These are phyloP conservation scores for Channa maculata DNA, from an alignment of 2,113 vertebrate species.

Conservation along the genomic window DNA sequence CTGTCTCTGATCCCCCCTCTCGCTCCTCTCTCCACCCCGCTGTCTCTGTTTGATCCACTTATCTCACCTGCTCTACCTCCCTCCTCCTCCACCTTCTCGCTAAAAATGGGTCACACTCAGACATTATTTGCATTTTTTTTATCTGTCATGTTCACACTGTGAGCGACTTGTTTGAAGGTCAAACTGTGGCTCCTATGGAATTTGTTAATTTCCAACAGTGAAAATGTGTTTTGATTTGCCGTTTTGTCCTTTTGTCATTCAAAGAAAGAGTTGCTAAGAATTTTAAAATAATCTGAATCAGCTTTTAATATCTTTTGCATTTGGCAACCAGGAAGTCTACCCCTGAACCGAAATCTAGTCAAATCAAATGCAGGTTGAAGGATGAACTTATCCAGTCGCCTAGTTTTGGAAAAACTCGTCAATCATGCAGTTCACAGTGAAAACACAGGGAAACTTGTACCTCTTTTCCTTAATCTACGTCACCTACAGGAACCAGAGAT, in stretches of 20 bases:
- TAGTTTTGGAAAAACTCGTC: background rate
- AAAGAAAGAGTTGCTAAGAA: no score
- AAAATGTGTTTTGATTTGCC: no score
- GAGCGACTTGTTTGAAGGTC: constrained; percentile 29
- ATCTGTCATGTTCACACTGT: background rate
- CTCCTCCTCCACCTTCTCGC: constrained; percentile 6
- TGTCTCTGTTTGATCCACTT: constrained; percentile 50
- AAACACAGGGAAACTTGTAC: constrained; percentile 16
- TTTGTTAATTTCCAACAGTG: no score
- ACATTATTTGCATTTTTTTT: constrained; percentile 11
- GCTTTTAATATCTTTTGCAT: no score
- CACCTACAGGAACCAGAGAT: constrained; percentile 50
- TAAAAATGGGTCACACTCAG: constrained; percentile 37
- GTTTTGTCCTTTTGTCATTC: no score
- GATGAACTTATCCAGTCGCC: no score
- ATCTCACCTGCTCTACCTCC: constrained; percentile 61
- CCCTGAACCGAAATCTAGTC: background rate
- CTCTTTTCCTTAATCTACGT: constrained; percentile 11
- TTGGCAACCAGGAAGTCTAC: background rate
- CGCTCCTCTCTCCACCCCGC: constrained; percentile 62
- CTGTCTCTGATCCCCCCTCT: constrained; percentile 44
- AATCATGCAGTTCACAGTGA: constrained; percentile 38
- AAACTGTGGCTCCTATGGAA: background rate
- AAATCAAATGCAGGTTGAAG: no score
- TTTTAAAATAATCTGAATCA: no score